These are phyloP conservation scores for Subacronicta megacephala DNA, from an alignment of 2,888 invertebrate species.

Conservation along the genomic window DNA sequence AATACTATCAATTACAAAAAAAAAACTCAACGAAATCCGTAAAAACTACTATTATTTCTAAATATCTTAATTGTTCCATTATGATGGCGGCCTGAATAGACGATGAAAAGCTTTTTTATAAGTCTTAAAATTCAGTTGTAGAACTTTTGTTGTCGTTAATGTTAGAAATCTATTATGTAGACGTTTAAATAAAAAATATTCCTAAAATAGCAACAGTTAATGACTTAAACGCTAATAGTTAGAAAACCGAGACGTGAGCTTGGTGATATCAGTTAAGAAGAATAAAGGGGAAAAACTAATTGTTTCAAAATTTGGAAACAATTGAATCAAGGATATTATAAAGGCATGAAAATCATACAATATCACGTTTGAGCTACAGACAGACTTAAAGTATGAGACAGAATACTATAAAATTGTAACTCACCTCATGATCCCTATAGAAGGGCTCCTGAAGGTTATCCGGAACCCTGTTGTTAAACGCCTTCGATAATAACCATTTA, in stretches of 20 bases:
- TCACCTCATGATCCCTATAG: conserved; percentile 98
- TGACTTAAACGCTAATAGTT: too few relatives aligned
- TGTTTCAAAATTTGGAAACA: conserved; percentile 31
- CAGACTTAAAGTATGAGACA: background rate
- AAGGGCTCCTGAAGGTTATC: conserved; percentile 98
- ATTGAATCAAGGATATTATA: conserved; percentile 34
- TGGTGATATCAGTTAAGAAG: conserved; percentile 13
- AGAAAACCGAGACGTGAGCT: conserved; percentile 21
- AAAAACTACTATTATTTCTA: too few relatives aligned
- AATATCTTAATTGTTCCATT: too few relatives aligned
- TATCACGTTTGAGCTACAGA: conserved; percentile 2
- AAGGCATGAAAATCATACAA: background rate
- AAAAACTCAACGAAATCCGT: too few relatives aligned
- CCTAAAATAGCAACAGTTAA: background rate
- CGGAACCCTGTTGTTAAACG: conserved; percentile 98
- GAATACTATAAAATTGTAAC: conserved; percentile 25
- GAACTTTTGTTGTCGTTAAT: background rate
- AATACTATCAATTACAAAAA: too few relatives aligned
- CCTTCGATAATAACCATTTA: conserved; percentile 98
- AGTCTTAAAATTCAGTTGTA: too few relatives aligned
- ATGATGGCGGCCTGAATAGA: too few relatives aligned
- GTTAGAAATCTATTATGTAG: background rate
- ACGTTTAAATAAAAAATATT: background rate
- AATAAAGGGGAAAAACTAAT: conserved; percentile 37
- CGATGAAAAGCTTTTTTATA: too few relatives aligned